Evolutionary conservation across 2,888 invertebrate genomes (phyloP), one percentile per base, ranked within the genome.

Genomic region (Pinctada fucata): DNA sequence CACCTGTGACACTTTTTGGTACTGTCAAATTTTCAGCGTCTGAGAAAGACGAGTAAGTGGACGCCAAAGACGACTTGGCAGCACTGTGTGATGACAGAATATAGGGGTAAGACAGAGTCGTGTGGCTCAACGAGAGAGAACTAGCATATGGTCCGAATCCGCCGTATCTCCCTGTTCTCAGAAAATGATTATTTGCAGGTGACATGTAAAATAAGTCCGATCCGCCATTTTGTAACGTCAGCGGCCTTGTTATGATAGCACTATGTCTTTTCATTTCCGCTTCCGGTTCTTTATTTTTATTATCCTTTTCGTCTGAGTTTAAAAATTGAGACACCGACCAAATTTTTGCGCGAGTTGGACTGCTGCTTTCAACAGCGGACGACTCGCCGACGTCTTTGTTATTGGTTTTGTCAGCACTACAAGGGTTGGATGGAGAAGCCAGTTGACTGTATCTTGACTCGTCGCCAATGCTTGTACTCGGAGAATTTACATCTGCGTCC

Each of bases 91-190:
- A 80, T 16, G 88, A 85, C 16, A 90, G 79, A 48, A 87, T 85
- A 77, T 90, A 90, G 4, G 90, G 90, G 76, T 90, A 90, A 8
- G 89, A 89, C n/a, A 90, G 80, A 5, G 90, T 88, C 47, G 88
- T 85, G 72, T 90, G 90, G 79, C 86, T 85, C 47, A 90, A 79
- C 4, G 90, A 86, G 52, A 90, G 78, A 10, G 86, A 82, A 78
- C 82, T 84, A 64, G 86, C 85, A 64, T 85, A 84, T 16, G 86
- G 85, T 31, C 81, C 83, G 64, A 87, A 84, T 5, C 84, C 87
- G n/a, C 87, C 84, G 1, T 86, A 88, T 66, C 87, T 85, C 47
- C 84, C 86, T 48, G 82, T 81, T 75, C 83, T 81, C 79, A 85
- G 82, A 10, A 82, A 79, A 31, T 87, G 87, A 69, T 82, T 76